A percentile compares a stretch with the other conserved stretches of the same genome.
Conservation (phyloP, 2,113 vertebrate genomes). For the Rhinoptilus africanus region DNA sequence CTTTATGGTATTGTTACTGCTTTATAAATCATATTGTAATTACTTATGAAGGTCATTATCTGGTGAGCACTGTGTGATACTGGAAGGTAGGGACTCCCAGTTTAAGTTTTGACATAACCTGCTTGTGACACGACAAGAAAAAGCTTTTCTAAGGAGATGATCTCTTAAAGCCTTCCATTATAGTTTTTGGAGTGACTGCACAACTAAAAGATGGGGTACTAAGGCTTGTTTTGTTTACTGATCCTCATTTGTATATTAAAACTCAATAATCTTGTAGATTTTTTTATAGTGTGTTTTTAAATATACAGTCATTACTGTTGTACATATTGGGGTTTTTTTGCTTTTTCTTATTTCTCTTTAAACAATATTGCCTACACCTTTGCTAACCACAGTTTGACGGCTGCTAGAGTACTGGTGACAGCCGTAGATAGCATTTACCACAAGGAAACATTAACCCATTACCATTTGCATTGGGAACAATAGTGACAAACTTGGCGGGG, state of each 20-base stretch:
- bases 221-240: not conserved
- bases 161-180: not conserved
- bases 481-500: not conserved
- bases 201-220: not conserved
- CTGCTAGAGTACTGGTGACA: not conserved
- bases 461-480: not conserved
- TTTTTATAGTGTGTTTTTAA: not conserved
- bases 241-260: not conserved
- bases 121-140: not conserved
- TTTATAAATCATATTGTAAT: not conserved
- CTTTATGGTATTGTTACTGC: not conserved
- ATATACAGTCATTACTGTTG: not conserved
- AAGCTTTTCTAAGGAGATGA: not conserved
- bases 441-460: not conserved
- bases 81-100: not conserved
- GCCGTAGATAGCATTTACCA: not conserved
- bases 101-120: not conserved
- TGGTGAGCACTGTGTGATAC: rapidly evolving
- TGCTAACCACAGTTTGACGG: not conserved
- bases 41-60: not conserved
- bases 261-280: not conserved
- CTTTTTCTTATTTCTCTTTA: not conserved
- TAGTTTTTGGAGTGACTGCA: not conserved
- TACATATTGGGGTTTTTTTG: not conserved
- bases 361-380: not conserved